phyloP scores from a whole-genome alignment of 1,140 invertebrate species.

The Brachionus plicatilis region DNA sequence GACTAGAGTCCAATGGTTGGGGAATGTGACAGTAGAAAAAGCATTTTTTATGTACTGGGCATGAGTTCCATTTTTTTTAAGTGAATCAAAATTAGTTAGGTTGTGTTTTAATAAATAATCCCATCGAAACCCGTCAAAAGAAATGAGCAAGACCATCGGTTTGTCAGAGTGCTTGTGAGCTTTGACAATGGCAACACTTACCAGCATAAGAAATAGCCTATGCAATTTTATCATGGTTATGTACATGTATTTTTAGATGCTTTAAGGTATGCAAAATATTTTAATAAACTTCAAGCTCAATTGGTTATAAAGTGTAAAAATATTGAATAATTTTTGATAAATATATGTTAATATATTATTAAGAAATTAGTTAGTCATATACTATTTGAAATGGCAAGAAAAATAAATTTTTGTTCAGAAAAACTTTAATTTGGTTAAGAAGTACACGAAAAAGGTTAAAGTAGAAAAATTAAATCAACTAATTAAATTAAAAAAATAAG shows the following conservation, averaged over 20 bases:
- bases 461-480: not conserved
- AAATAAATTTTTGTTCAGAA: not conserved
- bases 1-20: slow-evolving; percentile 71
- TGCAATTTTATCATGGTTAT: not conserved
- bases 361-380: not conserved
- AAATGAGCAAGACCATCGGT: slow-evolving; percentile 49
- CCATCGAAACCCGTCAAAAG: slow-evolving; percentile 56
- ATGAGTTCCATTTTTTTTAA: slow-evolving; percentile 48
- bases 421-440: not conserved
- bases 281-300: not conserved
- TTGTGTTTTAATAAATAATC: slow-evolving; percentile 47
- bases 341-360: not conserved
- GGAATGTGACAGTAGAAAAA: slow-evolving; percentile 71
- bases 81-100: slow-evolving; percentile 49
- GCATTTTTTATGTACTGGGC: slow-evolving; percentile 56
- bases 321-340: not conserved
- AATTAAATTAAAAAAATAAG: too few species aligned
- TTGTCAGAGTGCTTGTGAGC: not conserved
- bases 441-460: not conserved
- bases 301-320: not conserved
- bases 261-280: not conserved
- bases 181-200: not conserved
- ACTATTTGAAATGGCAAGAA: not conserved
- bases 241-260: not conserved
- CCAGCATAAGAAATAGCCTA: not conserved